A percentile compares a stretch with the other conserved stretches of the same genome.
Conservation (phyloP, 1,140 invertebrate species). For the Luehdorfia chinensis region DNA sequence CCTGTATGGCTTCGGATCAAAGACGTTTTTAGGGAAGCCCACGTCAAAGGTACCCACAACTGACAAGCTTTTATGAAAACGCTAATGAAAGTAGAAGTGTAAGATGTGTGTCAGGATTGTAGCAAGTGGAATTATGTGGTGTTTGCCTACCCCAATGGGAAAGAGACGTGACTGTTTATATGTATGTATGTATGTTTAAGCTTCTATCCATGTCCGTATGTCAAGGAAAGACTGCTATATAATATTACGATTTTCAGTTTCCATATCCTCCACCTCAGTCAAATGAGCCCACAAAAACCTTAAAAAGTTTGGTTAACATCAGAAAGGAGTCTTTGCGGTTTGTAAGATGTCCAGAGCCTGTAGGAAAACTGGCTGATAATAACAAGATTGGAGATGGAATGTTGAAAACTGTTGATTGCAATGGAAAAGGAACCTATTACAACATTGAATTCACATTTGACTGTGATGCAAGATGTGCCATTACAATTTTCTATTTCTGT, state of each 20-base stretch:
- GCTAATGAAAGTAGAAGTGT: too few relatives aligned
- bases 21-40: too few relatives aligned
- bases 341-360: slow-evolving; percentile 81
- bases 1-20: too few relatives aligned
- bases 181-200: too few relatives aligned
- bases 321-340: slow-evolving; percentile 97
- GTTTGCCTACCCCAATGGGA: too few relatives aligned
- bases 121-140: too few relatives aligned
- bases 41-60: too few relatives aligned
- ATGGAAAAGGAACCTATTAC: slow-evolving; percentile 84
- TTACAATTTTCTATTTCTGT: slow-evolving; percentile 97
- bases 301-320: slow-evolving; percentile 97
- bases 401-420: slow-evolving; percentile 56
- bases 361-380: slow-evolving; percentile 70
- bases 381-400: slow-evolving; percentile 70
- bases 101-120: too few relatives aligned
- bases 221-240: too few relatives aligned
- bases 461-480: slow-evolving; percentile 94
- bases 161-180: too few relatives aligned
- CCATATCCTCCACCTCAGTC: slow-evolving; percentile 97
- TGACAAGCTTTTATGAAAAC: too few relatives aligned
- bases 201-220: too few relatives aligned
- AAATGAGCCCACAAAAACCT: slow-evolving; percentile 96
- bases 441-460: slow-evolving; percentile 99
- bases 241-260: slow-evolving; percentile 93